Base-by-base conservation (phyloP, 2,888 invertebrate species). In the Eupithecia vulgata region DNA sequence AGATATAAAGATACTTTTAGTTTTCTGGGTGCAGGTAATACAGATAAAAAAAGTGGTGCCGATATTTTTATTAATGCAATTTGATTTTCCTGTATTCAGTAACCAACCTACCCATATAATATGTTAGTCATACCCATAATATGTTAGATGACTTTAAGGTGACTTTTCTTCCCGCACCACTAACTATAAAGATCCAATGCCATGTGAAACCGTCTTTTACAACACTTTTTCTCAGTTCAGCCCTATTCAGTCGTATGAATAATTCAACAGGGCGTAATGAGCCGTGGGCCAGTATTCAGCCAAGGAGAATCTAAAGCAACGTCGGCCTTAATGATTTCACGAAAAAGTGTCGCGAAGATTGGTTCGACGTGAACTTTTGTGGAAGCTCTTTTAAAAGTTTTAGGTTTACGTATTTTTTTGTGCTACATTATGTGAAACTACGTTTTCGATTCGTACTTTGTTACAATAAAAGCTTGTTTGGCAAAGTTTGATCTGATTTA, bases 231-330 rank as follows among this genome's bases (percentile, higher is more conserved):
- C 37, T 40, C 40, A 17, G 30, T 34, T 40, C 79, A 84, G 83
- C 75, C 17, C 72, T 75, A 66, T 21, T 1, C 25, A 84, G 84
- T 86, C 87, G 83, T 85, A 90, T 93, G 91, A 93, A 93, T 92
- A 87, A 93, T 93, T 91, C 89, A 93, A 85, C 83, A 86, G 85
- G 83, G 81, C 87, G 89, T 93, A 92, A 93, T 93, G 92, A 93
- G 92, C 91, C 90, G 84, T 84, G 82, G 88, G 91, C 90, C 81
- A 87, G 87, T 84, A 85, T 89, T 87, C 89, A 87, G 86, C 80
- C 78, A 83, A 82, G 81, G 81, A 81, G 84, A 87, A 86, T 88
- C 85, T 84, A 85, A 84, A 81, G 79, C 79, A 81, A 82, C 80
- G 81, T 72, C 70, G 76, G 78, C 82, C 82, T 82, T 86, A 87